phyloP scores from a whole-genome alignment of 2,113 vertebrate genomes.

The Procavia capensis region DNA sequence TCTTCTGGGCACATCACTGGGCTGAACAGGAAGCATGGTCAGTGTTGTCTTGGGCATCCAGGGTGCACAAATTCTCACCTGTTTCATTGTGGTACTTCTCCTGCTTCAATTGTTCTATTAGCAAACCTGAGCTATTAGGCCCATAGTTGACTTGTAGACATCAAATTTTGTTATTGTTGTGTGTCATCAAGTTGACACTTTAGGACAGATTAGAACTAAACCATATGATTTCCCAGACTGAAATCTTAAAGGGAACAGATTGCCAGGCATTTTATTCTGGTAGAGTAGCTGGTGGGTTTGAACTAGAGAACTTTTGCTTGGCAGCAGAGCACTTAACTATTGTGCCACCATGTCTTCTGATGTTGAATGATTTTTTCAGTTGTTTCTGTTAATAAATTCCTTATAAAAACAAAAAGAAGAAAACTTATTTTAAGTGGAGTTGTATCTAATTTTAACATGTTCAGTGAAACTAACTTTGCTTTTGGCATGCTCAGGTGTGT shows the following conservation, averaged over 20 bases:
- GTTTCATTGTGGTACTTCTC: neutral
- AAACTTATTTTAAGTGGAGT: conserved; percentile 42
- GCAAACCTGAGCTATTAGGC: neutral
- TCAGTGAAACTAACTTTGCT: neutral
- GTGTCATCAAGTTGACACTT: no score
- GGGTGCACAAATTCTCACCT: rapidly evolving
- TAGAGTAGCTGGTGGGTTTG: no score
- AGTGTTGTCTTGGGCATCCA: neutral
- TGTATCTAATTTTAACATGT: neutral
- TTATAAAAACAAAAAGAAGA: neutral
- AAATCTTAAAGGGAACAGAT: no score
- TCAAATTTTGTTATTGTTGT: no score
- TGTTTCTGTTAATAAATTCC: neutral
- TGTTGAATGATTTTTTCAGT: neutral
- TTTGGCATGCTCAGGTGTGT: neutral
- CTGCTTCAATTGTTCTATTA: neutral
- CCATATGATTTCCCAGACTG: no score
- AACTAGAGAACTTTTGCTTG: no score
- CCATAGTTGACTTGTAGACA: neutral
- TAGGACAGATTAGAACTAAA: no score
- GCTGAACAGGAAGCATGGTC: rapidly evolving
- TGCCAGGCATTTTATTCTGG: no score
- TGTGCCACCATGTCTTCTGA: no score
- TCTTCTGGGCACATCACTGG: rapidly evolving
- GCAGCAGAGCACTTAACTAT: no score